Evolutionary conservation across 2,888 invertebrate species (phyloP), one percentile per base, ranked within the genome.

Genomic region (Marasmarcha lunaedactyla): DNA sequence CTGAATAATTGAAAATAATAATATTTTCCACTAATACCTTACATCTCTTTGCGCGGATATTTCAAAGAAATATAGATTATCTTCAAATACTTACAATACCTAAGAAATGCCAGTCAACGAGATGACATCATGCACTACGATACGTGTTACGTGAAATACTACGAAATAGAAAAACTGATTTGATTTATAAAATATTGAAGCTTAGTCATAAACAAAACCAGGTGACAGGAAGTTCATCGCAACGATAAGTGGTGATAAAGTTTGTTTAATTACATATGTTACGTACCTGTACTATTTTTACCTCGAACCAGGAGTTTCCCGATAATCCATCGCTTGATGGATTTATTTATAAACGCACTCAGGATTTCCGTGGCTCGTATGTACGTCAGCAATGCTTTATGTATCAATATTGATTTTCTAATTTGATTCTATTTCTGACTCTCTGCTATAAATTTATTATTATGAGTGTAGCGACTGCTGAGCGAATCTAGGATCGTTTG

Each of bases 401-500:
- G n/a, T 30, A 7, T 30, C 30, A 11, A 30, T 30, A 30, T 30
- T 30, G 30, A 30, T 30, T 30, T 30, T 30, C n/a, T 9, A 3
- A 10, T 30, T 30, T 30, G 20, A 7, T 20, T 3, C 20, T 20
- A 20, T 20, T 20, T 20, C 20, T 20, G 20, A 20, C 20, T 20
- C 20, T 20, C 30, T 30, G 10, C 30, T 7, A 11, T 20, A 20
- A 20, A 20, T 20, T n/a, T 30, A 30, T 30, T 30, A 30, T 30
- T n/a, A 30, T 7, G 11, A 9, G 10, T 30, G n/a, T 30, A n/a
- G 30, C 11, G 20, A 20, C 20, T 7, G n/a, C n/a, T n/a, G 30
- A 30, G 11, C 9, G 25, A 25, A 25, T 9, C 30, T 30, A 30
- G 11, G 11, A 9, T 10, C 30, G 30, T 11, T 70, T 71, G 70